A percentile compares a stretch with the other conserved stretches of the same genome.
phyloP scores from a whole-genome alignment of 2,888 invertebrate genomes.

The Caenorhabditis sp. region DNA sequence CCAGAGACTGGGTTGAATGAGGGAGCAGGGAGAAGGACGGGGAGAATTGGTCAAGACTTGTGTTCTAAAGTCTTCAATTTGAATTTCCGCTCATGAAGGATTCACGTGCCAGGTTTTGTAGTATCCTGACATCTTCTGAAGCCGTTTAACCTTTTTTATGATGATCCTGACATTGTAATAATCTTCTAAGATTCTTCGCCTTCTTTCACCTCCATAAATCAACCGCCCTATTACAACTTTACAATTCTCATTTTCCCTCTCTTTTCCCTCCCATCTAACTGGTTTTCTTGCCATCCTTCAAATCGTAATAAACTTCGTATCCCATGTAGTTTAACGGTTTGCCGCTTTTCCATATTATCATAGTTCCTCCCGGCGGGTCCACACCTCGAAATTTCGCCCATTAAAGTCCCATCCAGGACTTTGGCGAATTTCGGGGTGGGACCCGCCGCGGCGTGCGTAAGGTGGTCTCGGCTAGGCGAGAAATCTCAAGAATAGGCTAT shows the following conservation, averaged over 20 bases:
- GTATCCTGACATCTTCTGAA: no score
- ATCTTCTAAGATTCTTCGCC: background rate
- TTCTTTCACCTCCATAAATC: slow-evolving; percentile 6
- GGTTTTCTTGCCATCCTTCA: background rate
- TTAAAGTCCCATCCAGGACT: background rate
- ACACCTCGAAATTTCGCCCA: slow-evolving; percentile 25
- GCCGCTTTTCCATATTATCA: background rate
- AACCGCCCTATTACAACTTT: slow-evolving; percentile 12
- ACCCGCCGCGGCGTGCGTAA: slow-evolving; percentile 56
- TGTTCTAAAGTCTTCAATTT: no score
- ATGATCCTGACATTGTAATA: no score
- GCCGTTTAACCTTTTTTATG: no score
- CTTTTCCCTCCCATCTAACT: background rate
- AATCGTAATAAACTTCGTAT: no score
- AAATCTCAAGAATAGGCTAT: no score
- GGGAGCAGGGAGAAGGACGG: background rate
- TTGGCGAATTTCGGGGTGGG: slow-evolving; percentile 37
- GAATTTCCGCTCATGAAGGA: no score
- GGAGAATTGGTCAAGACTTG: no score
- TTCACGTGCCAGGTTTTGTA: no score
- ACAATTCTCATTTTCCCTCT: background rate
- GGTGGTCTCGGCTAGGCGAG: background rate
- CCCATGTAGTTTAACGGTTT: slow-evolving; percentile 16
- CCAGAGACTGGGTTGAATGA: background rate
- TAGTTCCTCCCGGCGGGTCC: slow-evolving; percentile 34